A percentile compares a stretch with the other conserved stretches of the same genome.
phyloP scores from a whole-genome alignment of 2,888 invertebrate genomes.

The Antheraea yamamai region DNA sequence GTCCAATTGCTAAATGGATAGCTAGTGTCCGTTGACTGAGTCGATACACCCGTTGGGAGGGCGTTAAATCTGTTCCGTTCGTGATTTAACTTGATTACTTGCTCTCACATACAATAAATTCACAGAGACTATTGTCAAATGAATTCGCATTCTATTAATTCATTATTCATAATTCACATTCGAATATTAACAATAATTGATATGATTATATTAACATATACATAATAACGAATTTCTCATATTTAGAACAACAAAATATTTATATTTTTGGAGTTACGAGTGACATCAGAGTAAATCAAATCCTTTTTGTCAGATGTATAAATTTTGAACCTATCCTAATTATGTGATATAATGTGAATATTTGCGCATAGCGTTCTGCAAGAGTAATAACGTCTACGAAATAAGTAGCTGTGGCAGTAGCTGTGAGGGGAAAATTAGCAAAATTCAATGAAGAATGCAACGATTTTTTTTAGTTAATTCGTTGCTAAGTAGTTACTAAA shows the following conservation, averaged over 20 bases:
- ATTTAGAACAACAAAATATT: neutral
- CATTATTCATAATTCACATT: neutral
- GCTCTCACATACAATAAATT: slow-evolving; percentile 22
- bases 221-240: neutral
- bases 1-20: slow-evolving; percentile 61
- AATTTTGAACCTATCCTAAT: too few species aligned
- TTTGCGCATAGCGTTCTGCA: too few species aligned
- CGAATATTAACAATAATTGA: neutral
- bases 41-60: slow-evolving; percentile 51
- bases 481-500: too few species aligned
- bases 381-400: too few species aligned
- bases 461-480: too few species aligned
- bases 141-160: neutral
- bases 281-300: too few species aligned
- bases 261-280: too few species aligned
- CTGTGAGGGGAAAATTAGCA: too few species aligned
- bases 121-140: neutral
- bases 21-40: slow-evolving; percentile 49
- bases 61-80: slow-evolving; percentile 47
- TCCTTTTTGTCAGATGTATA: too few species aligned
- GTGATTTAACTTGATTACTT: slow-evolving; percentile 44
- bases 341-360: too few species aligned
- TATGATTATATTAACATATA: neutral
- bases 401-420: too few species aligned
- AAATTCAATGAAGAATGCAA: too few species aligned